Evolutionary conservation across 2,888 invertebrate genomes (phyloP).

Genomic region (Magallana nippona): DNA sequence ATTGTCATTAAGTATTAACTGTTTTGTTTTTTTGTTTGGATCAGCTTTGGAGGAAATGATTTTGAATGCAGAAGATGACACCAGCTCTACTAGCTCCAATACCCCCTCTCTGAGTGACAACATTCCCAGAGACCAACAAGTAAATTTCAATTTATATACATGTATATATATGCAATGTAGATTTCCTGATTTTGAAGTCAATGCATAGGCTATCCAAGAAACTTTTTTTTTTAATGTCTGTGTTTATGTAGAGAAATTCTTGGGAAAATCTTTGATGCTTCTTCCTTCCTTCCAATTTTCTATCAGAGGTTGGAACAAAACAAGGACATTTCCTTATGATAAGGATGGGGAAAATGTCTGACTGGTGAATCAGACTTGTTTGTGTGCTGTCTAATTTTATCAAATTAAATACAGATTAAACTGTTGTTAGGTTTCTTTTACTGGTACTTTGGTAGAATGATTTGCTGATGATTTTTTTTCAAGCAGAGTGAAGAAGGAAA

Average conservation of each 20-base stretch:
- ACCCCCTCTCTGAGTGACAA: constrained; percentile 70
- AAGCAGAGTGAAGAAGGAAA: constrained; percentile 61
- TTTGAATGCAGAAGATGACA: constrained; percentile 72
- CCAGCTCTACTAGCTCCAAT: constrained; percentile 75
- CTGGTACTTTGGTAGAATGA: not conserved
- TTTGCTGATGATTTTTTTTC: not conserved
- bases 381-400: not conserved
- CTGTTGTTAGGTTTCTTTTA: not conserved
- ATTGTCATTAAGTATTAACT: too few species aligned
- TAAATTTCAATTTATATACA: constrained; percentile 19
- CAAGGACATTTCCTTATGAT: not conserved
- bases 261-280: too few species aligned
- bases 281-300: too few species aligned
- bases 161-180: too few species aligned
- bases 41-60: constrained; percentile 72
- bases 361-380: not conserved
- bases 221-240: not conserved
- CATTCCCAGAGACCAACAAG: constrained; percentile 49
- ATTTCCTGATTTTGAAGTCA: too few species aligned
- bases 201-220: too few species aligned
- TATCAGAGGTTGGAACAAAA: too few species aligned
- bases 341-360: not conserved
- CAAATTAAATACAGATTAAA: constrained; percentile 20
- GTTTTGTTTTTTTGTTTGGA: constrained; percentile 29
- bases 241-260: not conserved